Base-by-base conservation (phyloP, 2,797 vertebrate genomes). In the Carduelis carduelis region DNA sequence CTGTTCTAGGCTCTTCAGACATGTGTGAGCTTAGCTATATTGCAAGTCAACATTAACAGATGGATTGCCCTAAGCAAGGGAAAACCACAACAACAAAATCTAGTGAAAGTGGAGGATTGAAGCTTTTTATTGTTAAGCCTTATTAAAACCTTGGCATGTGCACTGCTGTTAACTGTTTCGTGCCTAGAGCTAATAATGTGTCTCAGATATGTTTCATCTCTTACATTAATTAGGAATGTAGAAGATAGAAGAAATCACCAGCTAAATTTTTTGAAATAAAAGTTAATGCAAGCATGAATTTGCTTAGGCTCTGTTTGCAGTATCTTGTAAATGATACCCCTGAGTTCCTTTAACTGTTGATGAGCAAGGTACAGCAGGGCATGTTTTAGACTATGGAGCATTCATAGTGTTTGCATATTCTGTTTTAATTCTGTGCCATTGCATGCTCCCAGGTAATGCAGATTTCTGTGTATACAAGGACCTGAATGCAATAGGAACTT, bases 1-100 rank as follows among this genome's bases (percentile, higher is more conserved):
- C 89, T 92, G 4, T 91, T 90, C 64, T 76, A 75, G 70, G 84
- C 80, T 94, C 77, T 66, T 80, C 87, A 65, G 88, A 87, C 5
- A 22, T 75, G 61, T 59, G 74, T 3, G 27, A 91, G 93, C 95
- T 89, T 47, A 77, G 81, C 95, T 94, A 3, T 79, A 43, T 56
- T 95, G 83, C 80, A 61, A 94, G 85, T 95, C 97, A 94, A 37
- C 96, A 83, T 92, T 97, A 97, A 97, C 98, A 98, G 98, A 98
- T 98, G 98, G 97, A 95, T 97, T 97, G 98, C 98, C 98, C 96
- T 97, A 53, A 98, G 98, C 98, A 94, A 97, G 95, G 94, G 97
- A 97, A 90, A 97, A 93, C 97, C 96, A 96, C 95, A 81, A 92
- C 96, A 72, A 83, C 94, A 95, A 95, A 94, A 97, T 91, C 93